Evolutionary conservation across 2,113 vertebrate genomes (phyloP), one percentile per base, ranked within the genome.

Genomic region (Donacobius atricapilla): DNA sequence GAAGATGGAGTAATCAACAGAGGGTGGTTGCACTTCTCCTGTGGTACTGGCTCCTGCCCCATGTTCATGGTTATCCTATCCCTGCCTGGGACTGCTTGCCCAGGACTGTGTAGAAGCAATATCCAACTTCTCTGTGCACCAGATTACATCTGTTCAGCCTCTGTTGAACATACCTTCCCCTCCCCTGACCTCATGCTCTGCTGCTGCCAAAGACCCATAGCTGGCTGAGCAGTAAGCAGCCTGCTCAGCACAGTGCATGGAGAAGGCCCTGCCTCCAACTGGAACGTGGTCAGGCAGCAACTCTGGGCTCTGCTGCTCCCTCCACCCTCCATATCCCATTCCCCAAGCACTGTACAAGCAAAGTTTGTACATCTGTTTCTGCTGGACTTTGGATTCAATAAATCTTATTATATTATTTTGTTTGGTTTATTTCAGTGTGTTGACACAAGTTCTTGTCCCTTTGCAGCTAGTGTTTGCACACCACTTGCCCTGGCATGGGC

Each of bases 341-440:
- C 83, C 68, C 91, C 42, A 61, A 33, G 63, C 58, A 22, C 72
- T 56, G 30, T 13, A 31, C 68, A 37, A 44, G 68, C 64, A 44
- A 42, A 63, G 25, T 64, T 84, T 88, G 45, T 83, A 20, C 53
- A 65, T 90, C 75, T 92, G 44, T 80, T 94, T 83, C 91, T 94
- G 54, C 45, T 70, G 64, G 60, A 53, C 63, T 95, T 90, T 10
- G 45, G 23, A 72, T 56, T 86, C 86, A 89, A 11, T 77, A 86
- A 72, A 83, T 81, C n/a, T 42, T 57, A 40, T 1, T 73, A 73
- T 83, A 65, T 77, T 22, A 40, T 65, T 83, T 88, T 78, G 73
- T 63, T 92, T 56, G 42, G 58, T 89, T 86, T 69, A 31, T 89
- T 80, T 86, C 42, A 33, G 16, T 27, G 54, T 86, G 87, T 69